Conservation (phyloP, 1,140 invertebrate species). For the Archegozetes longisetosus region DNA sequence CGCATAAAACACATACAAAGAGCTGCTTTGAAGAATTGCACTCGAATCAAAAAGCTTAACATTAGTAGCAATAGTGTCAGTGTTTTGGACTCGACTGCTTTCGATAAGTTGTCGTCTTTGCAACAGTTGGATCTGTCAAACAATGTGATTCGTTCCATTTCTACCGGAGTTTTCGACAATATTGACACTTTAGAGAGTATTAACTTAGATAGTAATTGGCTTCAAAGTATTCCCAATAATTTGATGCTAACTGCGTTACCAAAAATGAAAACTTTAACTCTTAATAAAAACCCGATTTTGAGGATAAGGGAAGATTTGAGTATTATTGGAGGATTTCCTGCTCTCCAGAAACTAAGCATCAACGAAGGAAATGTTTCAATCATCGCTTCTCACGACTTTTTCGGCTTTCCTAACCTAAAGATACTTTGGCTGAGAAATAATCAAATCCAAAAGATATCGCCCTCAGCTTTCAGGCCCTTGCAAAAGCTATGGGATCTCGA, state of each 20-base stretch:
- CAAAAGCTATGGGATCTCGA: conserved; percentile 58
- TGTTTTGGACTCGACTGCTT: conserved; percentile 53
- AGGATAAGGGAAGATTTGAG: conserved; percentile 35
- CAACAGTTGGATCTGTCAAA: conserved; percentile 51
- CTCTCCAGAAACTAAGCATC: conserved; percentile 60
- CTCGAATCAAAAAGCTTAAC: conserved; percentile 27
- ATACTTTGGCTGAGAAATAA: conserved; percentile 56
- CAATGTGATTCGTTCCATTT: conserved; percentile 57
- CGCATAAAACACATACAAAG: conserved; percentile 18
- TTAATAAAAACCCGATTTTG: conserved; percentile 61
- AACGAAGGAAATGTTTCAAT: conserved; percentile 64
- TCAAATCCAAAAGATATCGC: conserved; percentile 58
- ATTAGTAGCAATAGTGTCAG: conserved; percentile 50
- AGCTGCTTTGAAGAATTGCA: conserved; percentile 18
- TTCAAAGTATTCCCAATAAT: conserved; percentile 56
- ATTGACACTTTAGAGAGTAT: conserved; percentile 44
- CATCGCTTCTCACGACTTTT: conserved; percentile 69
- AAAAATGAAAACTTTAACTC: conserved; percentile 48
- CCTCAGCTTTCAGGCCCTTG: conserved; percentile 60
- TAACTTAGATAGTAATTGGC: conserved; percentile 60
- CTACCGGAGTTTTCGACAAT: conserved; percentile 54
- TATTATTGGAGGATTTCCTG: conserved; percentile 39
- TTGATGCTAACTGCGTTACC: conserved; percentile 41
- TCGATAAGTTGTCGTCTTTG: conserved; percentile 44
- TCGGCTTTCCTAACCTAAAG: conserved; percentile 59